Evolutionary conservation across 2,113 vertebrate genomes (phyloP).

Genomic region (Chascanopsetta lugubris): DNA sequence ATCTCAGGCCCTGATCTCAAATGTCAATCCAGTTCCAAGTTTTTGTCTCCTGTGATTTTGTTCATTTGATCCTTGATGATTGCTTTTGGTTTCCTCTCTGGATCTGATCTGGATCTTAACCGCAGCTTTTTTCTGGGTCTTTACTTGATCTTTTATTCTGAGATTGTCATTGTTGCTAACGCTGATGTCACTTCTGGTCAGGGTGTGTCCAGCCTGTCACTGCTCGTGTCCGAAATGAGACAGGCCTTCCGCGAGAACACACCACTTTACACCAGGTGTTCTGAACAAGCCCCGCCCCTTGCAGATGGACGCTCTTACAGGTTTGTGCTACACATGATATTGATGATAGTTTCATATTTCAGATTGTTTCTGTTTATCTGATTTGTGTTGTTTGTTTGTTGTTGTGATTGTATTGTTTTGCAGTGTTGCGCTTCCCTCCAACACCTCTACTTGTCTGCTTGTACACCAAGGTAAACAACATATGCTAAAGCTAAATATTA

Average conservation of each 20-base stretch:
- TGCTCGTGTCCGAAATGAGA: conserved; percentile 78
- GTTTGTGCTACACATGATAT: background rate
- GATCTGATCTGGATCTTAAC: no score
- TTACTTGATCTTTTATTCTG: no score
- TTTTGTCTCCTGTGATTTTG: no score
- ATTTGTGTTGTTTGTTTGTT: no score
- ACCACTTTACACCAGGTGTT: conserved; percentile 71
- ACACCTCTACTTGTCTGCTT: background rate
- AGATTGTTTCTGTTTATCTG: no score
- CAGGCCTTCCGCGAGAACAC: conserved; percentile 73
- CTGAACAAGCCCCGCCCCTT: conserved; percentile 11
- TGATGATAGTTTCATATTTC: background rate
- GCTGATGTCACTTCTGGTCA: conserved; percentile 38
- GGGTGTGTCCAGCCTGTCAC: conserved; percentile 73
- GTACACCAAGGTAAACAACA: conserved; percentile 22
- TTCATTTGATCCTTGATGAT: no score
- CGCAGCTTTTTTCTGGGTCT: background rate
- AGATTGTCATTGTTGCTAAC: background rate
- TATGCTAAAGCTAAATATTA: background rate
- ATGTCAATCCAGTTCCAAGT: no score
- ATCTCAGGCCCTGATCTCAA: background rate
- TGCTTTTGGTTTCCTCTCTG: no score
- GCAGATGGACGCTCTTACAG: conserved; percentile 19
- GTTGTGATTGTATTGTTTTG: no score
- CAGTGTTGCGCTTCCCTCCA: no score